Evolutionary conservation across 2,797 vertebrate genomes (phyloP), one percentile per base, ranked within the genome.

Genomic region (Neomorphus geoffroyi): DNA sequence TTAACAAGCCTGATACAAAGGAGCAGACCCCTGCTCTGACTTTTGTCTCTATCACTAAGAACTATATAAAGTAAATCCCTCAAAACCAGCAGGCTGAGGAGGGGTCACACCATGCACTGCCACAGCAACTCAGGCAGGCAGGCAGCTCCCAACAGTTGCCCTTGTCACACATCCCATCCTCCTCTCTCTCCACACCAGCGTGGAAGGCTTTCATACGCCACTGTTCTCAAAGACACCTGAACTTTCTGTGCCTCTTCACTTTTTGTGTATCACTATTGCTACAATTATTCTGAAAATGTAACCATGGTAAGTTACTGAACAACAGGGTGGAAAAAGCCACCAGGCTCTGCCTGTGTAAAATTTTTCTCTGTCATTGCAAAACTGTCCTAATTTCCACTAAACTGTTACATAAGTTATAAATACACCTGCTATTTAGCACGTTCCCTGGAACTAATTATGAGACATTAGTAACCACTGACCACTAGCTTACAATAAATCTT

Each of bases 361-460:
- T 35, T 32, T 9, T 85, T 62, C 48, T 48, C 39, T 72, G n/a
- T 67, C 3, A 0, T 78, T 88, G 86, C 35, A 92, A 92, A 81
- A 77, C 10, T 61, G 22, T 41, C 71, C 57, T 80, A 77, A 92
- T 95, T 97, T 94, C 65, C 64, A 84, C 50, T 86, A 67, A 92
- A 54, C 13, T 62, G 37, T 75, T 90, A 73, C 1, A 4, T 56
- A 77, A 86, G 18, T 75, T 84, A 88, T 71, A 91, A 95, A 89
- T 74, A 88, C 18, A 92, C 21, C 73, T 94, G 27, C n/a, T 66
- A 79, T 83, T 77, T 92, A 91, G 74, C 54, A 96, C 48, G 26
- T 78, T 94, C 15, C 24, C 51, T 91, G 72, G 83, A 96, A 95
- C 35, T 93, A 96, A 88, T 65, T 64, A 83, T 58, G 80, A 86